A percentile compares a stretch with the other conserved stretches of the same genome.
phyloP scores from a whole-genome alignment of 2,113 vertebrate genomes.

The Zosterops hypoxanthus region DNA sequence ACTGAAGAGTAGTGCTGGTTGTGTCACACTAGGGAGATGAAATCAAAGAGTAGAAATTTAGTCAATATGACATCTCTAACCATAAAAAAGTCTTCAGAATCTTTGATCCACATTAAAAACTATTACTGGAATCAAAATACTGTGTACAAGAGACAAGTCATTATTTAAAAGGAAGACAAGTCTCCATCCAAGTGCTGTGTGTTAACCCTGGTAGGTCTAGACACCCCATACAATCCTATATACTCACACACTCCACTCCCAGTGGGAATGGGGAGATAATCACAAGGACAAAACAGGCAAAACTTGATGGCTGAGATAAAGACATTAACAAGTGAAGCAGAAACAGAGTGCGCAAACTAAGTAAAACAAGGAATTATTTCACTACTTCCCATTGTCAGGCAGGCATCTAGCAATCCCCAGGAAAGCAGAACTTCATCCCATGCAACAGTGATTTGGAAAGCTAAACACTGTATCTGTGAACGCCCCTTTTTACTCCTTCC shows the following conservation, averaged over 20 bases:
- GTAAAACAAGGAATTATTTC: background rate
- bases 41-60: constrained; percentile 2
- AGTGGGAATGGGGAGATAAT: background rate
- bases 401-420: background rate
- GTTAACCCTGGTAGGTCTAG: background rate
- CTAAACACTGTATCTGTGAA: background rate
- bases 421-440: background rate
- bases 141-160: background rate
- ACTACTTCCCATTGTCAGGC: background rate
- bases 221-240: background rate
- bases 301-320: background rate
- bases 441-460: background rate
- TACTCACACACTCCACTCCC: background rate
- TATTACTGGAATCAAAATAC: background rate
- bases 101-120: background rate
- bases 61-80: background rate
- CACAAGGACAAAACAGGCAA: background rate
- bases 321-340: background rate
- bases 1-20: background rate
- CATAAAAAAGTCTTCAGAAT: background rate
- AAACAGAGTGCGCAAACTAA: background rate
- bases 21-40: background rate
- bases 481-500: background rate
- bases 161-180: background rate
- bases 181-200: background rate